phyloP scores from a whole-genome alignment of 2,888 invertebrate species.

The Melipona bicolor region DNA sequence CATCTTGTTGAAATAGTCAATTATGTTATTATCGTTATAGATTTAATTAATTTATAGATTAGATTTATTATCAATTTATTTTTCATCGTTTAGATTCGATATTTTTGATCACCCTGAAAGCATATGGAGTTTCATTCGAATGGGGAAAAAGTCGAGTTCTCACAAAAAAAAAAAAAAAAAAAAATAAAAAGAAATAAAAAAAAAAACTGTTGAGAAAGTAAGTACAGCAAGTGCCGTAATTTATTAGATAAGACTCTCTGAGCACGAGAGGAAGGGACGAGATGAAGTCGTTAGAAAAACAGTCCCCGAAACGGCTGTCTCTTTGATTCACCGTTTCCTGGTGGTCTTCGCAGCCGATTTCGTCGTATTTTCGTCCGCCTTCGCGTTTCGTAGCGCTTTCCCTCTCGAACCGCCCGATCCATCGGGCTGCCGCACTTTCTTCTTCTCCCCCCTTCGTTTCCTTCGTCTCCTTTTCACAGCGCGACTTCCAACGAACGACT shows the following conservation, averaged over 20 bases:
- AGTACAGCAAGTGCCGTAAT: not conserved
- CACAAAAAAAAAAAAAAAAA: not conserved
- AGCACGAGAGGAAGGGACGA: slow-evolving; percentile 48
- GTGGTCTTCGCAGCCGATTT: slow-evolving; percentile 50
- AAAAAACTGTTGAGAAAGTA: not conserved
- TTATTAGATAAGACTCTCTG: slow-evolving; percentile 20
- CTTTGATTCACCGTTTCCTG: slow-evolving; percentile 82
- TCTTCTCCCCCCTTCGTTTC: slow-evolving; percentile 18
- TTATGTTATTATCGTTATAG: no score
- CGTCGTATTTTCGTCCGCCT: slow-evolving; percentile 76
- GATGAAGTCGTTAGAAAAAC: slow-evolving; percentile 70
- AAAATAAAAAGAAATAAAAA: no score
- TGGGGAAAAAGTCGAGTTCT: not conserved
- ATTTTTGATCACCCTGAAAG: no score
- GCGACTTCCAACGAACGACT: slow-evolving; percentile 22
- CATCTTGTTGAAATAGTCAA: no score
- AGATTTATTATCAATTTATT: no score
- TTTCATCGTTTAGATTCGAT: no score
- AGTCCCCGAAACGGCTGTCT: slow-evolving; percentile 74
- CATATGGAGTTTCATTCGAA: no score
- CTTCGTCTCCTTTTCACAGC: slow-evolving; percentile 7
- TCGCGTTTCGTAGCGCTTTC: slow-evolving; percentile 41
- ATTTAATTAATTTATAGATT: no score
- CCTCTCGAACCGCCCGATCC: slow-evolving; percentile 34
- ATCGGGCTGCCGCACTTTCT: slow-evolving; percentile 60